Percentiles rank a stretch among this genome's conserved stretches.
phyloP scores from a whole-genome alignment of 2,888 invertebrate genomes.

The Caenorhabditis wallacei region DNA sequence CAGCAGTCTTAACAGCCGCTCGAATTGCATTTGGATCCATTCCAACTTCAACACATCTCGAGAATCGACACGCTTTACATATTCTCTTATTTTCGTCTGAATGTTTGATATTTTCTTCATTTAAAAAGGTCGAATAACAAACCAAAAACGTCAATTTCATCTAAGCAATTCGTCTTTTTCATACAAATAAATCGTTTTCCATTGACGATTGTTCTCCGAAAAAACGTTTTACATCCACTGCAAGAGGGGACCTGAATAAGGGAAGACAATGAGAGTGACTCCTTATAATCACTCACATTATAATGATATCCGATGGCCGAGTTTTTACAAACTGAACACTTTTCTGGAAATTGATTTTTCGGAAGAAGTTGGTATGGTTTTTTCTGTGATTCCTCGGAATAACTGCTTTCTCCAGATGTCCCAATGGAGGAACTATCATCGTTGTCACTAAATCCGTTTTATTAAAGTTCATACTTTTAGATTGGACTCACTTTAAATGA shows the following conservation, averaged over 20 bases:
- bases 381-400: background rate
- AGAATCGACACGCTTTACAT: constrained; percentile 64
- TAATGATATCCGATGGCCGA: constrained; percentile 71
- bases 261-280: background rate
- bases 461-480: background rate
- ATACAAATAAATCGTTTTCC: constrained; percentile 49
- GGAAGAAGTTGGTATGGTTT: constrained; percentile 41
- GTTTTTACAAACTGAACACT: constrained; percentile 68
- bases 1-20: constrained; percentile 31
- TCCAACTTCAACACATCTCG: constrained; percentile 58
- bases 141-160: constrained; percentile 7
- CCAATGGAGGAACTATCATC: constrained; percentile 4
- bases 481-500: constrained; percentile 24
- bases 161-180: constrained; percentile 46
- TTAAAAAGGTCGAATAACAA: background rate
- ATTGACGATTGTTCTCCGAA: constrained; percentile 53
- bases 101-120: background rate
- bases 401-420: background rate
- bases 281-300: constrained; percentile 32
- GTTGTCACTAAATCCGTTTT: constrained; percentile 27
- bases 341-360: constrained; percentile 58
- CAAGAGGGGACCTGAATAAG: constrained; percentile 59
- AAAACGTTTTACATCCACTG: constrained; percentile 66
- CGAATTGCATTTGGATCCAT: constrained; percentile 47
- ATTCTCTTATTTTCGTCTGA: constrained; percentile 24